These are phyloP conservation scores for Poeciliopsis presidionis DNA, from an alignment of 2,797 vertebrate genomes.

Conservation along the genomic window DNA sequence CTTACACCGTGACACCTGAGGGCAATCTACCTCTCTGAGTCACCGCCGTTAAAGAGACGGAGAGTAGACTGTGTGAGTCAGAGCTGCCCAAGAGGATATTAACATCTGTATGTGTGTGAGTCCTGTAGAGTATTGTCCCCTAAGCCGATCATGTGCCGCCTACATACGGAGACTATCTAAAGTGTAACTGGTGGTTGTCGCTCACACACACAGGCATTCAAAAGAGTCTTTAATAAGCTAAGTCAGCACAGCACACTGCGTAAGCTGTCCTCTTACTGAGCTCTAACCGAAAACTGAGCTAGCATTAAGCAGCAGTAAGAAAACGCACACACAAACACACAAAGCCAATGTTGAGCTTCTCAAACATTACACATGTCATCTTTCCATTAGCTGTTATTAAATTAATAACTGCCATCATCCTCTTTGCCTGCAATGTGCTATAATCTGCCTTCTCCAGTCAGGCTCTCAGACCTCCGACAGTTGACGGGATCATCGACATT, in stretches of 20 bases:
- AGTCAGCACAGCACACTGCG: constrained; percentile 57
- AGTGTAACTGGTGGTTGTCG: constrained; percentile 66
- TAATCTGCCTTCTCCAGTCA: constrained; percentile 57
- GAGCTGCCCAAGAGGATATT: constrained; percentile 68
- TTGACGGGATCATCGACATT: constrained; percentile 49
- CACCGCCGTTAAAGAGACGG: constrained; percentile 62
- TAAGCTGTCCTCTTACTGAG: constrained; percentile 65
- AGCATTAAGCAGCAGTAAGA: constrained; percentile 57
- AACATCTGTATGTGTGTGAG: constrained; percentile 62
- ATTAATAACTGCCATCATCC: constrained; percentile 65
- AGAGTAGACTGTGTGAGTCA: constrained; percentile 63
- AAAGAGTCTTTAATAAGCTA: constrained; percentile 53
- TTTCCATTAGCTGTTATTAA: constrained; percentile 61
- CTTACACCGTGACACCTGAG: constrained; percentile 71
- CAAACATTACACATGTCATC: constrained; percentile 26
- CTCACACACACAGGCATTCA: constrained; percentile 29
- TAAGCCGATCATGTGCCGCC: constrained; percentile 67
- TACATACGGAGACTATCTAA: constrained; percentile 63
- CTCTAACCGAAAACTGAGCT: constrained; percentile 51
- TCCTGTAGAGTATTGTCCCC: constrained; percentile 58
- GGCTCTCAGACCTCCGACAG: constrained; percentile 48
- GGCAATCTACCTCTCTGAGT: constrained; percentile 72
- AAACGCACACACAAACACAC: constrained; percentile 23
- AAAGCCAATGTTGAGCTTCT: constrained; percentile 21
- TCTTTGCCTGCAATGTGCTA: constrained; percentile 51